Base-by-base conservation (phyloP, 2,113 vertebrate species). In the Ceyx margarethae region DNA sequence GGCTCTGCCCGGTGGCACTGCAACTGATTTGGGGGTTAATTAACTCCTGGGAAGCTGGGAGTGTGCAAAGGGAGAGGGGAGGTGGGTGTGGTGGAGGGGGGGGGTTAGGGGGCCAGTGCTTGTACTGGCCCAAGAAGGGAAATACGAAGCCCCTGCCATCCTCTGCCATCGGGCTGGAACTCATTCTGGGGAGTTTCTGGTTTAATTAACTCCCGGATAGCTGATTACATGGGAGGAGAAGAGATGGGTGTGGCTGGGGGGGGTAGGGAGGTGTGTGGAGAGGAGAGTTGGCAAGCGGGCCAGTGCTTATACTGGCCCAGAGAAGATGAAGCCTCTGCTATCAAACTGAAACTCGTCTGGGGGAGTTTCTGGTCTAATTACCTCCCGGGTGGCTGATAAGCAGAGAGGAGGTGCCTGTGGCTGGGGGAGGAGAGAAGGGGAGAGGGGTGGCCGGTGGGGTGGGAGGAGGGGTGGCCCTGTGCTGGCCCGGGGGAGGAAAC, bases 271-370 rank as follows among this genome's bases (percentile, higher is more conserved):
- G 37, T 37, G 37, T 37, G 37, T 37, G 37, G 37, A 37, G 37
- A 60, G 58, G 33, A 15, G n/a, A 13, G 29, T 29, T 64, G 83
- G 80, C 11, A 2, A 10, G 5, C 1, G 6, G 58, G 75, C 15
- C 9, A 14, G 33, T 0, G 17, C 65, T 53, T 18, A 2, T 15
- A 71, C 6, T 14, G 9, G 83, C 42, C 40, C 9, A 7, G 3
- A 14, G 45, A 14, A 43, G 7, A 1, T 16, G 10, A 19, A 28
- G 13, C 10, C 26, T 64, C 11, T 31, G 42, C 21, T 0, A 0
- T 37, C 21, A 15, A 9, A 0, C 8, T 6, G 6, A 31, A 35
- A 5, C 17, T 19, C 0, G 1, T 64, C 37, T 9, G 1, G 45
- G 35, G 69, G 13, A 15, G 35, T 19, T 65, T 11, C 19, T 28